A percentile compares a stretch with the other conserved stretches of the same genome.
Conservation (phyloP, 1,140 invertebrate species). For the Plutomurus gul region DNA sequence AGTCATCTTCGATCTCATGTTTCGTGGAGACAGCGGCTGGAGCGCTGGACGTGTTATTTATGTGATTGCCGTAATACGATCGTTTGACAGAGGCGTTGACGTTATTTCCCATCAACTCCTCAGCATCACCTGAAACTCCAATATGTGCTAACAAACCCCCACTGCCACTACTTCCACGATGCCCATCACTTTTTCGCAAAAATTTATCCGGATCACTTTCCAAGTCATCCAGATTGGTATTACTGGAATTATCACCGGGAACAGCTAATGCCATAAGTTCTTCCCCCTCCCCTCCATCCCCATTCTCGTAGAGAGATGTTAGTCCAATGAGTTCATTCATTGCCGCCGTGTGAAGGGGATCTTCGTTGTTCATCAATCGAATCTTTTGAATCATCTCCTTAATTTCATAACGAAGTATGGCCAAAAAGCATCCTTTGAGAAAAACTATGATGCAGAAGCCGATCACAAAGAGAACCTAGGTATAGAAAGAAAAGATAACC, state of each 20-base stretch:
- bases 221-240: constrained; percentile 16
- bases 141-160: not conserved
- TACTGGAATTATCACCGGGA: not conserved
- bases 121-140: not conserved
- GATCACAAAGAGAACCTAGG: constrained; percentile 76
- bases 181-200: not conserved
- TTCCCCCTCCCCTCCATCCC: constrained; percentile 29
- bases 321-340: constrained; percentile 54
- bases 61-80: constrained; percentile 31
- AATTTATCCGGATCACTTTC: constrained; percentile 1
- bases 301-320: constrained; percentile 47
- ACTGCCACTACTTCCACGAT: constrained; percentile 29
- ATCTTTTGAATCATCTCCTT: constrained; percentile 79
- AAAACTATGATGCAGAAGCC: constrained; percentile 89
- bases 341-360: constrained; percentile 36
- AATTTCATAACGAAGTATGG: constrained; percentile 70
- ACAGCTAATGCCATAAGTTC: not conserved
- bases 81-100: not conserved
- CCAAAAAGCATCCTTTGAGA: constrained; percentile 85
- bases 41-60: not conserved
- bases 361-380: constrained; percentile 63
- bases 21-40: not conserved
- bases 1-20: constrained; percentile 45
- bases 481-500: too few relatives aligned
- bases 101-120: constrained; percentile 27